These are phyloP conservation scores for Drosophila nigromelanica DNA, from an alignment of 1,140 invertebrate species.

Conservation along the genomic window DNA sequence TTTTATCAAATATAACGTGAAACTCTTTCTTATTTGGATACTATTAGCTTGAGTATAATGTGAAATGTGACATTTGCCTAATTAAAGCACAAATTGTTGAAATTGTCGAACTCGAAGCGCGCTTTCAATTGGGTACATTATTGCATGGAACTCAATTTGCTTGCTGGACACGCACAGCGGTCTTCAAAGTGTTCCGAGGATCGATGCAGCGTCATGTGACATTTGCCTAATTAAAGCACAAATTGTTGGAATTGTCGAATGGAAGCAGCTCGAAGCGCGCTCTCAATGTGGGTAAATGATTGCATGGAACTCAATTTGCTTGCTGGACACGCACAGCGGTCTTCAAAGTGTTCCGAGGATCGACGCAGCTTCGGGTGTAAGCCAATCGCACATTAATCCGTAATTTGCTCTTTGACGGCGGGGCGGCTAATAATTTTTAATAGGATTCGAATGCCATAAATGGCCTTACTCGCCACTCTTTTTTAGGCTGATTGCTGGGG, in stretches of 20 bases:
- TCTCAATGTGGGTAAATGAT: conserved; percentile 32
- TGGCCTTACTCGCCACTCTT: conserved; percentile 66
- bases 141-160: conserved; percentile 28
- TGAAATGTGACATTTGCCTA: neutral
- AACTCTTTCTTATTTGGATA: no score
- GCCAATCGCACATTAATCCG: conserved; percentile 72
- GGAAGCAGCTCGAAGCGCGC: neutral
- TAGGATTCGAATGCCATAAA: conserved; percentile 67
- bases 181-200: conserved; percentile 1
- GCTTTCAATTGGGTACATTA: conserved; percentile 28
- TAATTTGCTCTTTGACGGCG: conserved; percentile 61
- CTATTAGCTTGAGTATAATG: neutral
- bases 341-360: conserved; percentile 3
- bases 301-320: conserved; percentile 28
- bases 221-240: neutral
- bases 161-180: conserved; percentile 51
- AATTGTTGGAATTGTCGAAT: neutral
- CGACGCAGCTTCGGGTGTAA: conserved; percentile 6
- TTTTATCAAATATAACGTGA: no score
- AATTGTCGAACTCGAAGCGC: neutral
- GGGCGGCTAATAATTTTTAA: conserved; percentile 76
- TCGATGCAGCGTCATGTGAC: conserved; percentile 5
- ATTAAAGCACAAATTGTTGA: neutral
- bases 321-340: conserved; percentile 52
- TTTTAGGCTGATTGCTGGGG: conserved; percentile 46